phyloP scores from a whole-genome alignment of 2,113 vertebrate species.

The Macroglossus sobrinus region DNA sequence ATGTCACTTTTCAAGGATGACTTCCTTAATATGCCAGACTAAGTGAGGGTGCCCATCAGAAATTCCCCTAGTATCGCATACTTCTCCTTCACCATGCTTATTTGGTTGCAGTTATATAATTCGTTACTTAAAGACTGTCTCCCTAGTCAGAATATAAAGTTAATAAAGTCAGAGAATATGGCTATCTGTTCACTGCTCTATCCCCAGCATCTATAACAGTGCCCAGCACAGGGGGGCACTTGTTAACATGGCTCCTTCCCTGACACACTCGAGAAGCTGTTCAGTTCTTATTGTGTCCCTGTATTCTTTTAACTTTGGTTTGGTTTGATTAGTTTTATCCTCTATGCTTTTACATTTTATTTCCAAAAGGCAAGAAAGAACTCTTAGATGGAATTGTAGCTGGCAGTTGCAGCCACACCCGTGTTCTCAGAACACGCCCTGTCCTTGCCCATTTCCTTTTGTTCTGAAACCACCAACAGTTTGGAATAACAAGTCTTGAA shows the following conservation, averaged over 20 bases:
- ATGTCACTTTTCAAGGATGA: not conserved
- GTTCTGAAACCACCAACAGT: not conserved
- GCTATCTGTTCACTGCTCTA: not conserved
- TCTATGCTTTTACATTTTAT: not conserved
- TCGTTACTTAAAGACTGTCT: not conserved
- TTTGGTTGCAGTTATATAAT: not conserved
- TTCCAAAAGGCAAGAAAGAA: not conserved
- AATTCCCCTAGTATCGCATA: not conserved
- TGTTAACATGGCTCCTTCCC: not conserved
- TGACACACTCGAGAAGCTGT: not conserved
- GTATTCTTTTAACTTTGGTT: not conserved
- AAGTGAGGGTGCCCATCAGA: not conserved
- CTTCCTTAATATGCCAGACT: not conserved
- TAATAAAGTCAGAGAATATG: not conserved
- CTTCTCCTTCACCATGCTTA: not conserved
- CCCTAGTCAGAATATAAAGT: not conserved
- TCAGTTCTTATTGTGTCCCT: not conserved
- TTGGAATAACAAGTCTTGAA: not conserved
- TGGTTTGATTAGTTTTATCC: not conserved
- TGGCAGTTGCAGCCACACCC: not conserved
- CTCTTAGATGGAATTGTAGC: not conserved
- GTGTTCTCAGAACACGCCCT: not conserved
- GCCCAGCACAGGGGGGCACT: not conserved
- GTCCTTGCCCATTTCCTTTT: not conserved
- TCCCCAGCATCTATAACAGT: not conserved